Percentiles rank a stretch among this genome's conserved stretches.
These are phyloP conservation scores for Creontiades dilutus DNA, from an alignment of 2,888 invertebrate genomes.

Conservation along the genomic window DNA sequence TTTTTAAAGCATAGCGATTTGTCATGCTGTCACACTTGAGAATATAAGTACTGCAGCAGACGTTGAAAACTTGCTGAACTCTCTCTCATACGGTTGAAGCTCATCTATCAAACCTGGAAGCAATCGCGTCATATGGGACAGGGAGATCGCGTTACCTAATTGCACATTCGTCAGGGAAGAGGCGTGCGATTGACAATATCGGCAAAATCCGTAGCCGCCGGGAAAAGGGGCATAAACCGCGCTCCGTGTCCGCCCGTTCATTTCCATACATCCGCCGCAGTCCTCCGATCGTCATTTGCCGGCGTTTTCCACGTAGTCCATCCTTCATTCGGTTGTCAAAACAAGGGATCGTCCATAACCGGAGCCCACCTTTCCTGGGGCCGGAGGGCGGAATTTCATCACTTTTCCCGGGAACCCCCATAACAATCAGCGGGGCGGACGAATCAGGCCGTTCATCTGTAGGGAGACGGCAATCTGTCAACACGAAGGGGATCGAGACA, in stretches of 20 bases:
- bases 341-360: conserved; percentile 26
- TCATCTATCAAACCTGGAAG: background rate
- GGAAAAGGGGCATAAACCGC: background rate
- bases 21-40: too few relatives aligned
- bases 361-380: background rate
- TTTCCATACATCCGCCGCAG: conserved; percentile 22
- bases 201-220: background rate
- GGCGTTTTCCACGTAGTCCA: conserved; percentile 15
- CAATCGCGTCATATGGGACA: background rate
- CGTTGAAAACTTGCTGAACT: too few relatives aligned
- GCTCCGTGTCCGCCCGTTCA: conserved; percentile 17
- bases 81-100: too few relatives aligned
- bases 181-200: conserved; percentile 42
- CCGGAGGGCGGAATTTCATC: conserved; percentile 1
- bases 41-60: too few relatives aligned
- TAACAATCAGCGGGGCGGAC: conserved; percentile 9
- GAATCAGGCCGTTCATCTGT: conserved; percentile 13
- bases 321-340: conserved; percentile 43
- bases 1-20: too few relatives aligned
- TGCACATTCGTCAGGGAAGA: conserved; percentile 46
- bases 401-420: background rate
- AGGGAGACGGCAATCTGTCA: background rate
- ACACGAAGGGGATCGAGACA: background rate
- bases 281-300: background rate
- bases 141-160: conserved; percentile 1